Base-by-base conservation (phyloP, 2,113 vertebrate genomes). In the Ophthalmolycus amberensis region DNA sequence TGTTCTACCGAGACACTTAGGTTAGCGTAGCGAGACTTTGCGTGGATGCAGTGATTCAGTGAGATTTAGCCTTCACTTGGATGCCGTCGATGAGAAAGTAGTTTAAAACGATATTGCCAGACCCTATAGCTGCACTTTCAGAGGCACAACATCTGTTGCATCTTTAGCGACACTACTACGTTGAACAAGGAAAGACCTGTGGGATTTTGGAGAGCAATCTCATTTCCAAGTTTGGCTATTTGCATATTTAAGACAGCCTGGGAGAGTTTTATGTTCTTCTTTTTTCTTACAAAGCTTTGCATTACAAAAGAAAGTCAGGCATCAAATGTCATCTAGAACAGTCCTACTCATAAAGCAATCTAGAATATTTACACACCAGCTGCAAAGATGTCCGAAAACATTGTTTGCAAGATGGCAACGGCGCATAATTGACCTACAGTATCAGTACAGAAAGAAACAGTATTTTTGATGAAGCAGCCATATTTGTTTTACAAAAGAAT, bases 401-500 rank as follows among this genome's bases (percentile, higher is more conserved):
- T 20, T 56, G 67, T 76, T 79, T 80, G 81, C 84, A 78, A 80
- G 63, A 84, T 22, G 75, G 84, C 77, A 46, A 64, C 38, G 77
- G 81, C 89, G 85, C 82, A 79, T 87, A 84, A 65, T 90, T 89
- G 85, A 92, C 89, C 91, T 87, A 92, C 89, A 91, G 89, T 93
- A 91, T 94, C 88, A 91, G 85, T 92, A 91, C 80, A 92, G 84
- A 92, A 77, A 87, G 73, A 18, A 89, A 90, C 83, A 82, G 89
- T 89, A 71, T 88, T 87, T 87, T 87, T 85, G 79, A 94, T 92
- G 75, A 92, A 94, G 92, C 91, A 93, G 94, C 88, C 91, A 80
- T 92, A 87, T 90, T 88, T 91, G 85, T 93, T 88, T 92, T 90
- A 93, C 87, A 94, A 94, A 94, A 91, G 80, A 90, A 86, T 54